Evolutionary conservation across 2,888 invertebrate species (phyloP).

Genomic region (Hypomecis atomaria): DNA sequence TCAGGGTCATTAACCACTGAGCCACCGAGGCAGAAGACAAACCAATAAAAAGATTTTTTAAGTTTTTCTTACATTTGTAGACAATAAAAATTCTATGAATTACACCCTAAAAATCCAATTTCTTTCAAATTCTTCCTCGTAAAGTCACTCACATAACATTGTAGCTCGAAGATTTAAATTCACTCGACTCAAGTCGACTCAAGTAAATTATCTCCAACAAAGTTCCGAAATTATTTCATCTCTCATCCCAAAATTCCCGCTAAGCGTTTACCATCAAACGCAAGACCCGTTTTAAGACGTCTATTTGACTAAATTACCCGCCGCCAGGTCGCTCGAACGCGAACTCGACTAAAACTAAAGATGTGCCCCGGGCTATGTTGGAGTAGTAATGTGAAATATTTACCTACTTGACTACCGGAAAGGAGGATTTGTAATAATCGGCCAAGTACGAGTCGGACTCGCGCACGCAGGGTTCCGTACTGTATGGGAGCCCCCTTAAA

Average conservation of each 20-base stretch:
- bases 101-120: background rate
- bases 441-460: too few species aligned
- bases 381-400: slow-evolving; percentile 28
- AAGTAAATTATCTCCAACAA: slow-evolving; percentile 25
- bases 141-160: background rate
- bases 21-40: too few species aligned
- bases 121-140: background rate
- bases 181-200: slow-evolving; percentile 12
- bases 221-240: slow-evolving; percentile 39
- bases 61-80: too few species aligned
- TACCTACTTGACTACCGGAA: too few species aligned
- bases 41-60: too few species aligned
- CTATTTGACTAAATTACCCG: slow-evolving; percentile 54
- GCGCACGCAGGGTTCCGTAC: too few species aligned
- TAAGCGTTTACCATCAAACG: slow-evolving; percentile 38
- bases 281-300: slow-evolving; percentile 39
- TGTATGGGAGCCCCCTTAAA: too few species aligned
- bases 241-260: slow-evolving; percentile 31
- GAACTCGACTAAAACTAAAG: slow-evolving; percentile 42
- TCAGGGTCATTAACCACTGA: too few species aligned
- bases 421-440: too few species aligned
- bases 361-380: slow-evolving; percentile 29
- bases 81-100: too few species aligned
- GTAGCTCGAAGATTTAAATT: slow-evolving; percentile 9
- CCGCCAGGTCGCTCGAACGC: slow-evolving; percentile 37